Evolutionary conservation across 2,113 vertebrate genomes (phyloP).

Genomic region (Strigops habroptila): DNA sequence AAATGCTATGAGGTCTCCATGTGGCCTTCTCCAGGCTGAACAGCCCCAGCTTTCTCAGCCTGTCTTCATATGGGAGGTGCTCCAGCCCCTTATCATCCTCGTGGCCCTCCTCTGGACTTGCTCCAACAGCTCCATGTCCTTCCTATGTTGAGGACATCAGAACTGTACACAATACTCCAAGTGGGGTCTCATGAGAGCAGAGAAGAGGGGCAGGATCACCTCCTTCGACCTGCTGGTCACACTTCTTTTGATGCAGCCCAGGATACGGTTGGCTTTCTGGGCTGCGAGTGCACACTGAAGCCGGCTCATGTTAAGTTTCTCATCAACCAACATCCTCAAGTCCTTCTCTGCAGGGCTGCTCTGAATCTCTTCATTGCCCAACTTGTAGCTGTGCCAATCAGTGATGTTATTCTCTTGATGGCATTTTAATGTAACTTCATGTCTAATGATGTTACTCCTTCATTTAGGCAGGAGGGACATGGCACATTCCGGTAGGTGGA

Average conservation of each 20-base stretch:
- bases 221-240: neutral
- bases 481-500: neutral
- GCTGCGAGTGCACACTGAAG: neutral
- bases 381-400: neutral
- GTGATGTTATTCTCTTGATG: neutral
- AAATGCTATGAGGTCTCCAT: neutral
- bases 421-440: neutral
- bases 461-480: neutral
- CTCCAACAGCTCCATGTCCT: too few relatives aligned
- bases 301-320: neutral
- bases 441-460: conserved; percentile 4
- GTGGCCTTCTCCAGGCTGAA: neutral
- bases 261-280: neutral
- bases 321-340: neutral
- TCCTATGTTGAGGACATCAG: too few relatives aligned
- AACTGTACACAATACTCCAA: too few relatives aligned
- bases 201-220: neutral
- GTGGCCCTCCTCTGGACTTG: too few relatives aligned
- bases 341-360: neutral
- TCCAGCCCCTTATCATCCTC: neutral
- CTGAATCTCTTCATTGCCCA: neutral
- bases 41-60: neutral
- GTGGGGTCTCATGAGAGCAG: neutral
- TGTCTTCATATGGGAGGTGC: neutral
- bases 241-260: neutral